Conservation (phyloP, 2,888 invertebrate genomes). For the Panopea generosa region DNA sequence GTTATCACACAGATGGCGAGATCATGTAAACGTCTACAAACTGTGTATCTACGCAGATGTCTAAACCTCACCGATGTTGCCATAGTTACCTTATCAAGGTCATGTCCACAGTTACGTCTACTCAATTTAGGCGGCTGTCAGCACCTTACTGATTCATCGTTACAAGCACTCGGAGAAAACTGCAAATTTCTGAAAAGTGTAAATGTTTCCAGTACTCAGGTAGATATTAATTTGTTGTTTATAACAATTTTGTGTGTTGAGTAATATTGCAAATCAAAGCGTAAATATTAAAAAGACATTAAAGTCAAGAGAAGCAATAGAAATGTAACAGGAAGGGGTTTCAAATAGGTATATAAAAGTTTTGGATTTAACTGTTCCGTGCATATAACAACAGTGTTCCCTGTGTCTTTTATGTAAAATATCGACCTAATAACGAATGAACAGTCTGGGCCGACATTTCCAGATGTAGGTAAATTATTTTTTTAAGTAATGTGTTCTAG, state of each 20-base stretch:
- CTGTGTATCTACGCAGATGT: constrained; percentile 80
- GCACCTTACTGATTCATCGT: constrained; percentile 76
- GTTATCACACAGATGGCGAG: constrained; percentile 72
- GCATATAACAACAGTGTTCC: too few relatives aligned
- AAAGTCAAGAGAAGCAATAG: too few relatives aligned
- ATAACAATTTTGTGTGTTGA: neutral
- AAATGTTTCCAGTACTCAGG: constrained; percentile 78
- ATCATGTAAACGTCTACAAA: constrained; percentile 78
- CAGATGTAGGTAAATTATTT: too few relatives aligned
- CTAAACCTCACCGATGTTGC: constrained; percentile 80
- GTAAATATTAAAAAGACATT: too few relatives aligned
- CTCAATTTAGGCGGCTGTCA: constrained; percentile 82
- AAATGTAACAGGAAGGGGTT: too few relatives aligned
- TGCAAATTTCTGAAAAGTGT: constrained; percentile 73
- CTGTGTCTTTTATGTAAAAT: too few relatives aligned
- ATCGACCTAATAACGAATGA: too few relatives aligned
- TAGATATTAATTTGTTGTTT: too few relatives aligned
- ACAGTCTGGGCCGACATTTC: too few relatives aligned
- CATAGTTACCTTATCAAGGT: constrained; percentile 73
- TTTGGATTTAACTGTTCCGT: too few relatives aligned
- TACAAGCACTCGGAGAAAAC: constrained; percentile 76
- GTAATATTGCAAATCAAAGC: neutral
- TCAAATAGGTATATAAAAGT: too few relatives aligned
- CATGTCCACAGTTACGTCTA: constrained; percentile 77
- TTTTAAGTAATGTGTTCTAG: too few relatives aligned